Percentiles rank a stretch among this genome's conserved stretches.
phyloP scores from a whole-genome alignment of 2,888 invertebrate genomes.

The Boloria selene region DNA sequence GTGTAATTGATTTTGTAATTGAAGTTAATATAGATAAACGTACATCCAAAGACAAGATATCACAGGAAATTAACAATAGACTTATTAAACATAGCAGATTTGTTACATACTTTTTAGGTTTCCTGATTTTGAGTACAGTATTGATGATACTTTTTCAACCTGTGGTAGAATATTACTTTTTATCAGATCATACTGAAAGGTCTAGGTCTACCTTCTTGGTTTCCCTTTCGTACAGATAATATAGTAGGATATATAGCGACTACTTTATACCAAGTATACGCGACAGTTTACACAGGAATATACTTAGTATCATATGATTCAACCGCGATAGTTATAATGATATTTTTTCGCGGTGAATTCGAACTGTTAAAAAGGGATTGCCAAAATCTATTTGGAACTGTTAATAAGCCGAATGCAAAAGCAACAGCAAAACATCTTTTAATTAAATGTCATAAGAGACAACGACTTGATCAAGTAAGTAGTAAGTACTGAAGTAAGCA shows the following conservation, averaged over 20 bases:
- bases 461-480: conserved; percentile 64
- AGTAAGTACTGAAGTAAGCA: not conserved
- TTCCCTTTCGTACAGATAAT: conserved; percentile 62
- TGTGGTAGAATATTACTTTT: conserved; percentile 48
- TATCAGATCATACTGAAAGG: conserved; percentile 56
- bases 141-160: conserved; percentile 58
- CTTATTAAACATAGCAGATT: conserved; percentile 57
- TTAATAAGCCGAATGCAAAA: conserved; percentile 36
- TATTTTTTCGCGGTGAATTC: conserved; percentile 64
- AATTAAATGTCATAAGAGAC: conserved; percentile 58
- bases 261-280: conserved; percentile 56
- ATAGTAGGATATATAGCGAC: conserved; percentile 54
- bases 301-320: conserved; percentile 70
- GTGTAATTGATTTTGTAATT: conserved; percentile 62
- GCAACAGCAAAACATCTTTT: conserved; percentile 47
- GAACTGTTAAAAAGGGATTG: conserved; percentile 60
- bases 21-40: conserved; percentile 56
- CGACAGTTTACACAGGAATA: conserved; percentile 59
- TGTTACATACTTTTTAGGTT: conserved; percentile 62
- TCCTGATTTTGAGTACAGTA: conserved; percentile 61
- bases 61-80: conserved; percentile 48
- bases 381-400: conserved; percentile 54
- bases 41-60: conserved; percentile 43
- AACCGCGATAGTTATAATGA: conserved; percentile 65
- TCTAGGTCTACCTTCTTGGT: conserved; percentile 64